Conservation (phyloP, 2,113 vertebrate genomes). For the Hirundichthys speculiger region DNA sequence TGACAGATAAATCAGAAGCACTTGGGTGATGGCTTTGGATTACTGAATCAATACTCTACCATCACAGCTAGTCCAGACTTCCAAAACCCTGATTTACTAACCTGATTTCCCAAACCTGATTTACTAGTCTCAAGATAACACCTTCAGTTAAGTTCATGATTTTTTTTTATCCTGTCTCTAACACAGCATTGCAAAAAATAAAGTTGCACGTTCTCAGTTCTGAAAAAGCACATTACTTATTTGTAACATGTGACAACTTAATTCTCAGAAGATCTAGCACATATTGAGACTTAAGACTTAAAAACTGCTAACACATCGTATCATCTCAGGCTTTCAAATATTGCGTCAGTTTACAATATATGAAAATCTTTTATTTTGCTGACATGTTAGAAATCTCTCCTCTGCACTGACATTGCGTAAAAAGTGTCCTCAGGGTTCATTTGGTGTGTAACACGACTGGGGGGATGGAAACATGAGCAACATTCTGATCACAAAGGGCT, state of each 20-base stretch:
- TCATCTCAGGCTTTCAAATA: background rate
- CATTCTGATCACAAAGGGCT: slow-evolving; percentile 1
- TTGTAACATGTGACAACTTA: no score
- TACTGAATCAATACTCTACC: slow-evolving; percentile 69
- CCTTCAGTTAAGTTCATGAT: slow-evolving; percentile 10
- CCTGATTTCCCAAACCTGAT: no score
- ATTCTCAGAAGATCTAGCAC: no score
- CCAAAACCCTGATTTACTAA: no score
- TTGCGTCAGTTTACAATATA: background rate
- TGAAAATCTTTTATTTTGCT: background rate
- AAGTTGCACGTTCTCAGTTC: no score
- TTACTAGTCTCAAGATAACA: slow-evolving; percentile 37
- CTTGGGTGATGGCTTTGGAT: slow-evolving; percentile 70
- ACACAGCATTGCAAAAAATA: background rate
- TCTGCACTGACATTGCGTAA: no score
- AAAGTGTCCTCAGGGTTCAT: slow-evolving; percentile 10
- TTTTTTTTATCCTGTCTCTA: slow-evolving; percentile 29
- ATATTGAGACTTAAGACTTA: no score
- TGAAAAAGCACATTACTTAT: no score
- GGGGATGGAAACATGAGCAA: background rate
- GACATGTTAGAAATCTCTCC: background rate
- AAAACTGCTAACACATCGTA: no score
- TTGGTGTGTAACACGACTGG: slow-evolving; percentile 12
- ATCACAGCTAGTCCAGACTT: slow-evolving; percentile 48
- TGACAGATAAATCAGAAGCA: slow-evolving; percentile 76